Percentiles rank a stretch among this genome's conserved stretches.
These are phyloP conservation scores for Drosophila rellima DNA, from an alignment of 2,888 invertebrate species.

Conservation along the genomic window DNA sequence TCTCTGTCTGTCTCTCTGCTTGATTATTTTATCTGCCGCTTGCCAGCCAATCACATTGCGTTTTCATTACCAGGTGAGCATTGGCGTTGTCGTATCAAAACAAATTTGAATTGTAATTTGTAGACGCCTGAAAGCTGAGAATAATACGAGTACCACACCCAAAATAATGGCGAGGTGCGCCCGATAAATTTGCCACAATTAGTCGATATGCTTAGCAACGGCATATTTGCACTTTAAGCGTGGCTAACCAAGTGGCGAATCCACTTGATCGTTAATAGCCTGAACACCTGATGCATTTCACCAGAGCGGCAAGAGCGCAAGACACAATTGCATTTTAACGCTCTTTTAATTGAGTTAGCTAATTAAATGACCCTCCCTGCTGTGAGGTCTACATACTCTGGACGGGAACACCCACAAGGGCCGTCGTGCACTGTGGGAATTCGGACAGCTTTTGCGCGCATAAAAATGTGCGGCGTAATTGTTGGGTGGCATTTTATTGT, in stretches of 20 bases:
- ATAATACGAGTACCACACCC: constrained; percentile 61
- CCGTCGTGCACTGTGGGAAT: constrained; percentile 67
- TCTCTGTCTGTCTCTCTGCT: constrained; percentile 41
- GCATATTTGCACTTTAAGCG: neutral
- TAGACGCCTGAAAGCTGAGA: constrained; percentile 27
- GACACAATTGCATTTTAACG: constrained; percentile 68
- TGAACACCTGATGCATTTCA: constrained; percentile 64
- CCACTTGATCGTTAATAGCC: constrained; percentile 55
- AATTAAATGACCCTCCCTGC: constrained; percentile 65
- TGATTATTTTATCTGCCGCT: constrained; percentile 72
- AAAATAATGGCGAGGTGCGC: constrained; percentile 53
- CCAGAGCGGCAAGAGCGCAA: constrained; percentile 13
- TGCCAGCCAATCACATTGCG: constrained; percentile 71
- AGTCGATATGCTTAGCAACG: constrained; percentile 3
- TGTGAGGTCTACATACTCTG: neutral
- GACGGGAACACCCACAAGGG: constrained; percentile 19
- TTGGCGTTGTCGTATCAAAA: constrained; percentile 63
- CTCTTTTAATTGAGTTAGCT: constrained; percentile 78
- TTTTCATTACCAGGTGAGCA: constrained; percentile 77
- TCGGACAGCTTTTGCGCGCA: constrained; percentile 68
- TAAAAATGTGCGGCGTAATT: constrained; percentile 73
- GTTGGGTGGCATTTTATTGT: constrained; percentile 77
- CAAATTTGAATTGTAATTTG: constrained; percentile 44
- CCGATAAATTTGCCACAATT: constrained; percentile 27
- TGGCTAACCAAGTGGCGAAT: neutral